Conservation (phyloP, 2,113 vertebrate genomes). For the Brienomyrus longianalis region DNA sequence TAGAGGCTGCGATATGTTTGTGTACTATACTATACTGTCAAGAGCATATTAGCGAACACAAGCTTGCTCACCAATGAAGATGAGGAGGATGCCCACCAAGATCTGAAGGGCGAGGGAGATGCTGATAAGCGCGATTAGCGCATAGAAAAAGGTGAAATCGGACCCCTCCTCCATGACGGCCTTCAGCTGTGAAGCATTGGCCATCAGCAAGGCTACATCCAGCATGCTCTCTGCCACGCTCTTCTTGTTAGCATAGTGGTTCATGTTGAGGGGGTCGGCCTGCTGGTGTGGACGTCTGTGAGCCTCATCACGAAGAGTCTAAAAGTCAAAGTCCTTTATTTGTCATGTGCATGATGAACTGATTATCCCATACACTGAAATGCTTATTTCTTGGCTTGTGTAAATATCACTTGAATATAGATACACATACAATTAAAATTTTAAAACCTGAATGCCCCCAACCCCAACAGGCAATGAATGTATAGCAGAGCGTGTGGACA, state of each 20-base stretch:
- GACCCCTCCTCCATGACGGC: slow-evolving; percentile 74
- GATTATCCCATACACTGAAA: background rate
- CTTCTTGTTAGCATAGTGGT: slow-evolving; percentile 76
- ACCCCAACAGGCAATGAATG: background rate
- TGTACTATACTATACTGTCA: background rate
- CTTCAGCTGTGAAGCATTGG: slow-evolving; percentile 85
- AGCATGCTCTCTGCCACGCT: slow-evolving; percentile 72
- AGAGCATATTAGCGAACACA: background rate
- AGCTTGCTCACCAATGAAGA: slow-evolving; percentile 74
- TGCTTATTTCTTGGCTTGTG: background rate
- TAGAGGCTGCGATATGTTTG: background rate
- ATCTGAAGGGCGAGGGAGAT: slow-evolving; percentile 74
- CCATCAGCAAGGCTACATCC: slow-evolving; percentile 80
- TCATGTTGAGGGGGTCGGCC: slow-evolving; percentile 58
- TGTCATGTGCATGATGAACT: background rate
- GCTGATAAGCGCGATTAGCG: slow-evolving; percentile 70
- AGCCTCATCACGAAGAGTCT: background rate
- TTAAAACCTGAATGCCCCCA: background rate
- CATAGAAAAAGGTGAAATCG: slow-evolving; percentile 66
- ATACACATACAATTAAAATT: background rate
- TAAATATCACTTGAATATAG: background rate
- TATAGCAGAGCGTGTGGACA: background rate
- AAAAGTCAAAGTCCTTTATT: background rate
- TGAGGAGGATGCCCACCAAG: slow-evolving; percentile 75
- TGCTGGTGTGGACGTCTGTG: background rate